A percentile compares a stretch with the other conserved stretches of the same genome.
These are phyloP conservation scores for Gymnocypris eckloni DNA, from an alignment of 2,797 vertebrate species.

Conservation along the genomic window DNA sequence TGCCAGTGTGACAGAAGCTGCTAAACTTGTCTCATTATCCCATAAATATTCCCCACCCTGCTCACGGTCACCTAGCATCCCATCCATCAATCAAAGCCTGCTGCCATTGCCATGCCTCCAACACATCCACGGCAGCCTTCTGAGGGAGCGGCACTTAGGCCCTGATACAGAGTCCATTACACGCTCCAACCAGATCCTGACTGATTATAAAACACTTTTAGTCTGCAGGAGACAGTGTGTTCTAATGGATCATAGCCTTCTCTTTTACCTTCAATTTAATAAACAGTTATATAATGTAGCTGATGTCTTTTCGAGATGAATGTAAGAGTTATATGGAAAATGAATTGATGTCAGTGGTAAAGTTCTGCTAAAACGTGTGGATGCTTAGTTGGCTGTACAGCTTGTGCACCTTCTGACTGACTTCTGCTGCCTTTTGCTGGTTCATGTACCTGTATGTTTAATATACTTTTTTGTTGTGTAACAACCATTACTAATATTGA, in stretches of 20 bases:
- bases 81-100: conserved; percentile 76
- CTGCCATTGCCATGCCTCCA: conserved; percentile 64
- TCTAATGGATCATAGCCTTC: conserved; percentile 33
- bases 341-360: neutral
- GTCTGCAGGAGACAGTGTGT: conserved; percentile 25
- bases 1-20: conserved; percentile 42
- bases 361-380: neutral
- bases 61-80: conserved; percentile 73
- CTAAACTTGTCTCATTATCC: conserved; percentile 51
- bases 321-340: conserved; percentile 21
- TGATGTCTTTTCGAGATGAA: conserved; percentile 3
- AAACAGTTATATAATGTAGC: neutral
- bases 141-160: conserved; percentile 25
- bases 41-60: conserved; percentile 73
- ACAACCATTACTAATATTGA: neutral
- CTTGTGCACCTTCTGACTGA: conserved; percentile 8
- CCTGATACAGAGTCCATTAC: conserved; percentile 39
- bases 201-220: conserved; percentile 42
- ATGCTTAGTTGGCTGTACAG: neutral
- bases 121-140: conserved; percentile 72
- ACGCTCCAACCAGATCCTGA: conserved; percentile 12
- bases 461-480: neutral
- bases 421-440: neutral
- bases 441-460: conserved; percentile 24
- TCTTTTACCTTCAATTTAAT: conserved; percentile 32